phyloP scores from a whole-genome alignment of 2,797 vertebrate species.

The Sternotherus odoratus region DNA sequence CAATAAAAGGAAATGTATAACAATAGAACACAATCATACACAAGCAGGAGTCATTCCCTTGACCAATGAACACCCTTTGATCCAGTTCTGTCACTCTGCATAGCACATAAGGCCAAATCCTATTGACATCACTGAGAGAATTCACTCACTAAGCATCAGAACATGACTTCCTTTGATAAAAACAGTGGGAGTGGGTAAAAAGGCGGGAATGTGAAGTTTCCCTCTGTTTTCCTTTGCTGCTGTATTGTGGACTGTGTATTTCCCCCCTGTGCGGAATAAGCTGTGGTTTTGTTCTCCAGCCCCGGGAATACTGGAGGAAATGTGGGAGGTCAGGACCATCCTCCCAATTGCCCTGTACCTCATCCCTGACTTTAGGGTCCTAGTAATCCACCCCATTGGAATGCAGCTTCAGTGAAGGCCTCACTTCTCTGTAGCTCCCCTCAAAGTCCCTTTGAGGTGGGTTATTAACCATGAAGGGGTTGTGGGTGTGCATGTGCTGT shows the following conservation, averaged over 20 bases:
- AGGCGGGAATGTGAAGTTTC: neutral
- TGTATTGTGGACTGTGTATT: neutral
- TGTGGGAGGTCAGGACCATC: neutral
- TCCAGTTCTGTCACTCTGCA: neutral
- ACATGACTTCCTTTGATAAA: neutral
- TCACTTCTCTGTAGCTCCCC: neutral
- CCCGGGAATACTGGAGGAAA: neutral
- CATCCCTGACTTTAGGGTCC: neutral
- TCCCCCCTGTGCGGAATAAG: neutral
- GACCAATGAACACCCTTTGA: neutral
- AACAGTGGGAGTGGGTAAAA: neutral
- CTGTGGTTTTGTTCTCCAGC: neutral
- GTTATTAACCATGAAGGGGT: neutral
- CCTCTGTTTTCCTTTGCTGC: neutral
- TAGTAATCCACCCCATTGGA: neutral
- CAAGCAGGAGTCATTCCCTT: neutral
- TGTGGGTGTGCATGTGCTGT: neutral
- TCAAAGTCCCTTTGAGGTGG: neutral
- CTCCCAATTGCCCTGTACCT: neutral
- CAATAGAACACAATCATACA: neutral
- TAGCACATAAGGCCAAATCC: neutral
- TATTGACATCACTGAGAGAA: rapidly evolving
- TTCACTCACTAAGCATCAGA: neutral
- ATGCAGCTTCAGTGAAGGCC: neutral
- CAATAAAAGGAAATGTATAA: neutral